These are phyloP conservation scores for Hexactinellida sp. DNA, from an alignment of 37 sponge, comb jelly and placozoan genomes.

Conservation along the genomic window DNA sequence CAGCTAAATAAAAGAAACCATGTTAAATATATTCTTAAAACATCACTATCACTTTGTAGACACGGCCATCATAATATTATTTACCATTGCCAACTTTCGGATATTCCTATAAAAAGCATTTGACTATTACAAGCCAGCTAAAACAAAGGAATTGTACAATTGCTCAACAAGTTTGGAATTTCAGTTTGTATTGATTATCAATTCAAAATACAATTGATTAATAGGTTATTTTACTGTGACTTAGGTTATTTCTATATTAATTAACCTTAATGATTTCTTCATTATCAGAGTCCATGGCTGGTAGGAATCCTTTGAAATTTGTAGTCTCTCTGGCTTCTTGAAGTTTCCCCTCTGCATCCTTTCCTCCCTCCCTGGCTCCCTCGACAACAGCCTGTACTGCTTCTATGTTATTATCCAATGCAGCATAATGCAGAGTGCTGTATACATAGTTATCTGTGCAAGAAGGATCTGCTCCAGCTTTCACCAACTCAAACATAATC, in stretches of 20 bases:
- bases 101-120: no score
- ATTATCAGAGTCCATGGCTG: neutral
- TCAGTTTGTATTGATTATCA: no score
- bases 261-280: neutral
- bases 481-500: neutral
- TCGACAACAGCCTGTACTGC: slow-evolving; percentile 6
- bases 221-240: no score
- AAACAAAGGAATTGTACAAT: no score
- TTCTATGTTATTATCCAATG: neutral
- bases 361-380: neutral
- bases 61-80: neutral
- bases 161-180: no score
- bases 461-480: slow-evolving; percentile 3
- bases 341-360: neutral
- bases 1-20: neutral
- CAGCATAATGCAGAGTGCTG: neutral
- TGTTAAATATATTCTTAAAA: neutral
- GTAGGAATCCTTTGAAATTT: neutral
- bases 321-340: neutral
- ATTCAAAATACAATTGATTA: no score
- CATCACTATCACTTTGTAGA: neutral
- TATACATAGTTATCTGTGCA: neutral
- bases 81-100: no score
- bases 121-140: no score
- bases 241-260: no score